Evolutionary conservation across 2,888 invertebrate species (phyloP).

Genomic region (Iselma pallidipennis): DNA sequence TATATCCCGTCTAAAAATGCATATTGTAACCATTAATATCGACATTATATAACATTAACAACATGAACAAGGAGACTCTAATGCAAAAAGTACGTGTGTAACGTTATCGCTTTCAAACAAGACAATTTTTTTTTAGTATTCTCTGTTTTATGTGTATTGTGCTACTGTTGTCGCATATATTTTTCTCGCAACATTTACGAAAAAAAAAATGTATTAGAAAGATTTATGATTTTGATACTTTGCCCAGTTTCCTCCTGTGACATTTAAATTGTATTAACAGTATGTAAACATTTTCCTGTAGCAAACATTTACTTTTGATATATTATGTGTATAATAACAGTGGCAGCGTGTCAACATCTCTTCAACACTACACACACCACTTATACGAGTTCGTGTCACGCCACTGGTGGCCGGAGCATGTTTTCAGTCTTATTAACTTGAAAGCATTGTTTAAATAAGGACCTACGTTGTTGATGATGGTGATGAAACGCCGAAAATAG

Average conservation of each 20-base stretch:
- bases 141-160: too few species aligned
- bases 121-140: too few species aligned
- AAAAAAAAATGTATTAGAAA: not conserved
- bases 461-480: too few species aligned
- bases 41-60: not conserved
- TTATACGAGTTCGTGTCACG: not conserved
- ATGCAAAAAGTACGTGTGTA: too few species aligned
- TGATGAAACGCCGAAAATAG: too few species aligned
- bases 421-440: not conserved
- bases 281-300: not conserved
- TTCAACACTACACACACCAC: not conserved
- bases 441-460: not conserved
- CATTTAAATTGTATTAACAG: not conserved
- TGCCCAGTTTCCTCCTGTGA: not conserved
- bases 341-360: not conserved
- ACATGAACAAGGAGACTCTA: too few species aligned
- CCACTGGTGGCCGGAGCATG: too few species aligned
- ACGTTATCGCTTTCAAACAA: too few species aligned
- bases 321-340: not conserved
- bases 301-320: not conserved
- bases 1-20: not conserved
- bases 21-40: not conserved
- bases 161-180: not conserved
- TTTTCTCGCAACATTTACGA: too few species aligned
- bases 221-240: conserved; percentile 6